A percentile compares a stretch with the other conserved stretches of the same genome.
phyloP scores from a whole-genome alignment of 2,797 vertebrate genomes.

The Heteromormyrus szaboi region DNA sequence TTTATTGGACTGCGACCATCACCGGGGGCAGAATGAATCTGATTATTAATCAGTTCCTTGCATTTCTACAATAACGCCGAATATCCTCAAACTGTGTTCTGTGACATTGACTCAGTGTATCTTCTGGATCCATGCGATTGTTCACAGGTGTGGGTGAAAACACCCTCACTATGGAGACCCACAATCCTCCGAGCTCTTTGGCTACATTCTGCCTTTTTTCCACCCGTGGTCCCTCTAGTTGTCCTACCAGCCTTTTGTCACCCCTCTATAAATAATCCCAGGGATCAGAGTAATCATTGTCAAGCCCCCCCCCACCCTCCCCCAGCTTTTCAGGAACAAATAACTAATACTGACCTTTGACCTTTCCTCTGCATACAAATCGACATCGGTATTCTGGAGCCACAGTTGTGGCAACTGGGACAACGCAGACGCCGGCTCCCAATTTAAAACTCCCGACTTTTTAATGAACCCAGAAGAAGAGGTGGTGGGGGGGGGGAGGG shows the following conservation, averaged over 20 bases:
- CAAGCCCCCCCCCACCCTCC: slow-evolving; percentile 25
- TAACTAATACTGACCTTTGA: slow-evolving; percentile 57
- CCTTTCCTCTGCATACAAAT: slow-evolving; percentile 64
- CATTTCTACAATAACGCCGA: background rate
- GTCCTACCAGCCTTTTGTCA: slow-evolving; percentile 40
- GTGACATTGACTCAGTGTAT: background rate
- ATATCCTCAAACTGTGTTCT: background rate
- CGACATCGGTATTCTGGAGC: slow-evolving; percentile 45
- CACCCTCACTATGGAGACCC: background rate
- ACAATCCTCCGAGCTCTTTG: background rate
- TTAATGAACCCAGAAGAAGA: slow-evolving; percentile 53
- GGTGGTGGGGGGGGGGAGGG: slow-evolving; percentile 29
- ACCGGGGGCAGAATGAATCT: background rate
- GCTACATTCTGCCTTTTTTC: background rate
- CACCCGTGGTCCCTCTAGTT: slow-evolving; percentile 1
- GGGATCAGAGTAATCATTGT: slow-evolving; percentile 49
- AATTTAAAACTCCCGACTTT: slow-evolving; percentile 53
- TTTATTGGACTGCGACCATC: background rate
- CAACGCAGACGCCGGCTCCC: slow-evolving; percentile 43
- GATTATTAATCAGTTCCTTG: background rate
- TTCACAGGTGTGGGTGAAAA: background rate
- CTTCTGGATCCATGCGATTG: background rate
- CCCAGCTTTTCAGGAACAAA: slow-evolving; percentile 61
- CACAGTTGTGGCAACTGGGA: slow-evolving; percentile 36
- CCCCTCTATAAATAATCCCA: slow-evolving; percentile 32